Conservation (phyloP, 2,888 invertebrate genomes). For the Polydrusus pterygomalis region DNA sequence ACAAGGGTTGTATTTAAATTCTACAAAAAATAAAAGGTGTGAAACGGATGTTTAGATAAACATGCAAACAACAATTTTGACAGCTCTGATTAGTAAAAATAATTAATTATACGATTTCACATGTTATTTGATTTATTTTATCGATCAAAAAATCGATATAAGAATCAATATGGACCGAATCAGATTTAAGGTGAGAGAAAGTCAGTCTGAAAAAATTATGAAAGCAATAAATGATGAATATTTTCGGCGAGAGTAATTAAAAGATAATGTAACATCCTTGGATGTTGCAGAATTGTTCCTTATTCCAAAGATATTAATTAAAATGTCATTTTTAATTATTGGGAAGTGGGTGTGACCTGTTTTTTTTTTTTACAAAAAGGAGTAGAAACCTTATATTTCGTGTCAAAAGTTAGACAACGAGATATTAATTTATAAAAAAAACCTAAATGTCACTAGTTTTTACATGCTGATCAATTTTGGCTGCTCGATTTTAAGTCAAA, state of each 20-base stretch:
- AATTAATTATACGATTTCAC: conserved; percentile 19
- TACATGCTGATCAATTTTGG: too few species aligned
- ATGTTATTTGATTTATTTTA: conserved; percentile 23
- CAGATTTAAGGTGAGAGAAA: conserved; percentile 37
- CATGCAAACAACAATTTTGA: conserved; percentile 4
- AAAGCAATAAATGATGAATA: conserved; percentile 30
- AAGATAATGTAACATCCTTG: conserved; percentile 33
- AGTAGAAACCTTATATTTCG: not conserved
- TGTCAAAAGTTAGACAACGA: too few species aligned
- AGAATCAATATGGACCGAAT: conserved; percentile 27
- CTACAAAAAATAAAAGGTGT: conserved; percentile 14
- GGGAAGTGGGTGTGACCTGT: not conserved
- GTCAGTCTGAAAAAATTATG: conserved; percentile 38
- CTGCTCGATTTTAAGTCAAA: too few species aligned
- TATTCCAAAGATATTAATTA: conserved; percentile 21
- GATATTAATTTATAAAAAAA: too few species aligned
- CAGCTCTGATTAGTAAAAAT: conserved; percentile 25
- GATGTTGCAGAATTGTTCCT: conserved; percentile 13
- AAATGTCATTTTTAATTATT: conserved; percentile 14
- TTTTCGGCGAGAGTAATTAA: conserved; percentile 32
- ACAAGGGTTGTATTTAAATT: not conserved
- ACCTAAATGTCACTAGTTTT: too few species aligned
- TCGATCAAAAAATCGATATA: conserved; percentile 24
- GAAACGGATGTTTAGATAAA: conserved; percentile 9
- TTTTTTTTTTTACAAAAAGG: not conserved